Evolutionary conservation across 2,797 vertebrate species (phyloP).

Genomic region (Spatula clypeata): DNA sequence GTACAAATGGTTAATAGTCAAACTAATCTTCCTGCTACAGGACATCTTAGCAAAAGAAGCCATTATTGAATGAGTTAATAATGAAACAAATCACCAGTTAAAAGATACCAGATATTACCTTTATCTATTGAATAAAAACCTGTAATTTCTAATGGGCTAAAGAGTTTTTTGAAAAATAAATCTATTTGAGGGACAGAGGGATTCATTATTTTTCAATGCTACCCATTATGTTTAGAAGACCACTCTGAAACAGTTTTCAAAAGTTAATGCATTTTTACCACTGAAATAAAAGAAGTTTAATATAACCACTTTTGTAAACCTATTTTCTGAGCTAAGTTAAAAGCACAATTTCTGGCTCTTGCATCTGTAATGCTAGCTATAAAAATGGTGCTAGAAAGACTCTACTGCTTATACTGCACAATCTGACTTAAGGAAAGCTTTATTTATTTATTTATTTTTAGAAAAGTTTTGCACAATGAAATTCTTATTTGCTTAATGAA

Average conservation of each 20-base stretch:
- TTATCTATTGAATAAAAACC: background rate
- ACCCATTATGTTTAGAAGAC: background rate
- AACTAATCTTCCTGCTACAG: background rate
- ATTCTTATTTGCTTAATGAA: background rate
- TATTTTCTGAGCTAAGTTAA: background rate
- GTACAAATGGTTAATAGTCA: background rate
- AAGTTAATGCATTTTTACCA: background rate
- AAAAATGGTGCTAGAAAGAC: background rate
- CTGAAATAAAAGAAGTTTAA: background rate
- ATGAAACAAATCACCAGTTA: slow-evolving; percentile 18
- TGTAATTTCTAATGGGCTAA: background rate
- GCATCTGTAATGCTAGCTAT: background rate
- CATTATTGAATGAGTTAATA: slow-evolving; percentile 17
- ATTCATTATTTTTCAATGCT: background rate
- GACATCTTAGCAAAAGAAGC: background rate
- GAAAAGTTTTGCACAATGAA: background rate
- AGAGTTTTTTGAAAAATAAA: background rate
- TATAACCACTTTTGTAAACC: background rate
- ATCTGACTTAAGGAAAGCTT: background rate
- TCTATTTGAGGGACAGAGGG: background rate
- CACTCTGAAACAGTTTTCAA: background rate
- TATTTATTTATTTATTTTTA: background rate
- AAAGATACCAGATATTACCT: background rate
- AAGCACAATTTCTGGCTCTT: background rate
- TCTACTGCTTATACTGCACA: background rate